phyloP scores from a whole-genome alignment of 2,113 vertebrate genomes.

The Phycodurus eques region DNA sequence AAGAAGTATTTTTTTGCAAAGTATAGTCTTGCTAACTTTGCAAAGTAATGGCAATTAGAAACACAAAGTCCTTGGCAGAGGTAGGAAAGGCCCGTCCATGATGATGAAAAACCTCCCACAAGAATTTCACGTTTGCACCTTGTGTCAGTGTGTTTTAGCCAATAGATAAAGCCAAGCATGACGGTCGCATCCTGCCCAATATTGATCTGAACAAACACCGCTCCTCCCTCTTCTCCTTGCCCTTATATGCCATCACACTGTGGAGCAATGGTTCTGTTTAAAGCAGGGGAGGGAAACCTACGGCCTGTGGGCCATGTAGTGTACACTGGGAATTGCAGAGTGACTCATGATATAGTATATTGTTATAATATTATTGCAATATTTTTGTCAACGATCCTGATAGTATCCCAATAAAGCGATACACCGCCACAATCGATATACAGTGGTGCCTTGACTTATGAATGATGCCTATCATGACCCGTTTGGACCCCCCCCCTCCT shows the following conservation, averaged over 20 bases:
- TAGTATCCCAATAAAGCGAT: too few species aligned
- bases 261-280: neutral
- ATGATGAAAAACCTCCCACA: neutral
- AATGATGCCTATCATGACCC: too few species aligned
- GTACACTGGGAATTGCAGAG: neutral
- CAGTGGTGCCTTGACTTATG: too few species aligned
- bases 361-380: too few species aligned
- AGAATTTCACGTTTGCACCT: neutral
- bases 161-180: conserved; percentile 50
- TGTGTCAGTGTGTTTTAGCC: conserved; percentile 25
- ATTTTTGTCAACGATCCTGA: too few species aligned
- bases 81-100: neutral
- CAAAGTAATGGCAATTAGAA: neutral
- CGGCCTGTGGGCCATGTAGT: neutral
- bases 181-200: conserved; percentile 48
- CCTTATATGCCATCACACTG: conserved; percentile 25
- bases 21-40: too few species aligned
- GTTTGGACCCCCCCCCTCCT: too few species aligned
- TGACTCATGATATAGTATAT: too few species aligned
- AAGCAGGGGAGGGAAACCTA: neutral
- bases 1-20: too few species aligned
- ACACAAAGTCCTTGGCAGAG: neutral
- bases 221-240: neutral
- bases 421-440: too few species aligned
- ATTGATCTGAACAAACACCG: conserved; percentile 50